Base-by-base conservation (phyloP, 2,113 vertebrate species). In the Pogonocichla stellata region DNA sequence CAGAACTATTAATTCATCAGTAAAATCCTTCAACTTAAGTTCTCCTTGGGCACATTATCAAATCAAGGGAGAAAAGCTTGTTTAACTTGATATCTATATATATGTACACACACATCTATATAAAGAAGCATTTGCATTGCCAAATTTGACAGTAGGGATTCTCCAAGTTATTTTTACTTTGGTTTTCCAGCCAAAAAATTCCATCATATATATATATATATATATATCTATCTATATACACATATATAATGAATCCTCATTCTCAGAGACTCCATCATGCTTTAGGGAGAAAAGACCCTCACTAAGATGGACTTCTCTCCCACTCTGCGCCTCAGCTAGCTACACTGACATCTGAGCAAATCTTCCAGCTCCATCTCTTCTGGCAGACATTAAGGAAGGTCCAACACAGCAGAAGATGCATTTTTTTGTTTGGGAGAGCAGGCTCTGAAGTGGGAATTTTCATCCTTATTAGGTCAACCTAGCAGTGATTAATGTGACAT, bases 381-480 rank as follows among this genome's bases (percentile, higher is more conserved):
- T 73, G 74, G 58, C 71, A 91, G 51, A 60, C 17, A 36, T 45
- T 53, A 86, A 48, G 24, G 40, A 91, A 77, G 82, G 66, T 82
- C 75, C 18, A 0, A 67, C 50, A 50, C 26, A 93, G 80, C 74
- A 89, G 81, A 91, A 87, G 67, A 82, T 77, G 57, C 38, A 9
- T 72, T 86, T 90, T 95, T 93, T 90, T 85, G 65, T 78, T 92
- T 78, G 62, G 47, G 51, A 85, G 58, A 93, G 64, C 62, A 86
- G n/a, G 33, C 91, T 83, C 33, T 31, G 67, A 91, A 88, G 67
- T 23, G 67, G 47, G 42, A 94, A 53, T 95, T 94, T 95, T 95
- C 79, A 77, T 93, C 93, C 93, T 95, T 95, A 91, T 96, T 95
- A 92, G 95, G 93, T 56, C 74, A 96, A 45, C 79, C 12, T 88